A percentile compares a stretch with the other conserved stretches of the same genome.
phyloP scores from a whole-genome alignment of 2,888 invertebrate species.

The Entomobrya proxima region DNA sequence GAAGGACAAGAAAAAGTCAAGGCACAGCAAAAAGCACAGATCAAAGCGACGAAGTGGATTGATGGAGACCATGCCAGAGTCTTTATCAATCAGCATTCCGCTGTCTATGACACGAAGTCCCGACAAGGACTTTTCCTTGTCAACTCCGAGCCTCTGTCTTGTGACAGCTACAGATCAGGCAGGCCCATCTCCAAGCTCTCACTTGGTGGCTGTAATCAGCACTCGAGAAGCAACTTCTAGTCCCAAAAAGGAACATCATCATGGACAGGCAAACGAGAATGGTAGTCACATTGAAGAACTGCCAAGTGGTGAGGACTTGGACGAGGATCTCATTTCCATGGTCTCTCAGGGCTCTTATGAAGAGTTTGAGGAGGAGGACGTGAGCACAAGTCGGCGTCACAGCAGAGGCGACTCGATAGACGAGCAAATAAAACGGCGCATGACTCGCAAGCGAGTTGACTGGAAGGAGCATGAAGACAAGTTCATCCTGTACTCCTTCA shows the following conservation, averaged over 20 bases:
- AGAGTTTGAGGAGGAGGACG: not conserved
- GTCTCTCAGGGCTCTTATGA: not conserved
- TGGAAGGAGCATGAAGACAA: conserved; percentile 73
- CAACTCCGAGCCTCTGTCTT: not conserved
- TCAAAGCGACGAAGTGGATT: no score
- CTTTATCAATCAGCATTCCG: no score
- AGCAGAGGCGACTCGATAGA: conserved; percentile 28
- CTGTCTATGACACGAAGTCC: no score
- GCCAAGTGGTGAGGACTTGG: not conserved
- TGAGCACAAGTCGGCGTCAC: not conserved
- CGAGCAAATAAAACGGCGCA: conserved; percentile 17
- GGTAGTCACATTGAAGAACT: not conserved
- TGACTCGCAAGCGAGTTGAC: conserved; percentile 63
- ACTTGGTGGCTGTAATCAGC: not conserved
- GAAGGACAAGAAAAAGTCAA: not conserved
- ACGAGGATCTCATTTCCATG: not conserved
- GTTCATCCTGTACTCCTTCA: conserved; percentile 63
- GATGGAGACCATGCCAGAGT: no score
- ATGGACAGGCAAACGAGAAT: no score
- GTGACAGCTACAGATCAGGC: no score
- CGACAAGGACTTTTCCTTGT: no score
- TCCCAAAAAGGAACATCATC: no score
- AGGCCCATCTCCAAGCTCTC: not conserved
- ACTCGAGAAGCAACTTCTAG: no score
- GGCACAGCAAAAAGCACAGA: no score